Percentiles rank a stretch among this genome's conserved stretches.
These are phyloP conservation scores for Acipenser transmontanus DNA, from an alignment of 2,797 vertebrate genomes.

Conservation along the genomic window DNA sequence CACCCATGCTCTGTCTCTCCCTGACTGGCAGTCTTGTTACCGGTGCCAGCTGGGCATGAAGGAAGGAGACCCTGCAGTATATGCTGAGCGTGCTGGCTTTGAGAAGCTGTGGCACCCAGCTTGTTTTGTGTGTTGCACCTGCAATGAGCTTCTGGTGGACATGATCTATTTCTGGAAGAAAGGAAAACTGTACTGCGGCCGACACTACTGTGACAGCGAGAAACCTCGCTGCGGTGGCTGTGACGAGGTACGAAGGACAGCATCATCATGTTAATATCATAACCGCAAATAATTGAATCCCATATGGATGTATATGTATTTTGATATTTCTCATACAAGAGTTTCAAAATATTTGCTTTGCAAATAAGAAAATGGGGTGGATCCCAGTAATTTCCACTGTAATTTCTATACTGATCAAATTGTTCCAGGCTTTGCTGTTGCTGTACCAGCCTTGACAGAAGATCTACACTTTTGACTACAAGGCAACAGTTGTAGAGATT, in stretches of 20 bases:
- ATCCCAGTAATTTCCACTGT: no score
- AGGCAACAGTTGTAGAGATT: no score
- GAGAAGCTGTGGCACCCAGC: slow-evolving; percentile 92
- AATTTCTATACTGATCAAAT: no score
- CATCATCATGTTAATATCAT: no score
- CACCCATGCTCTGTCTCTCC: neutral
- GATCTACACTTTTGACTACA: no score
- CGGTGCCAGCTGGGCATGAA: slow-evolving; percentile 78
- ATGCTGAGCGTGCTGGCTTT: slow-evolving; percentile 87
- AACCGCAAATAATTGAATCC: no score
- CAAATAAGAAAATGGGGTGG: no score
- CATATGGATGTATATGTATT: no score
- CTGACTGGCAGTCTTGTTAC: slow-evolving; percentile 65
- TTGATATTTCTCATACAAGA: no score
- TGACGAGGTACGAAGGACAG: slow-evolving; percentile 72
- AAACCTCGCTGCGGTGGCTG: slow-evolving; percentile 92
- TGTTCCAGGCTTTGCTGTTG: no score
- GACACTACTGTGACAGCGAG: slow-evolving; percentile 96
- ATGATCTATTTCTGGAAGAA: slow-evolving; percentile 99
- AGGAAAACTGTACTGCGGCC: slow-evolving; percentile 85
- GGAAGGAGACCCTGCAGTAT: slow-evolving; percentile 85
- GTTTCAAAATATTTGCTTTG: no score
- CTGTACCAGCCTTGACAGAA: no score
- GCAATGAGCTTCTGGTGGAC: slow-evolving; percentile 86
- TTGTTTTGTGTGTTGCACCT: slow-evolving; percentile 88